phyloP scores from a whole-genome alignment of 2,888 invertebrate genomes.

The Mechanitis messenoides region DNA sequence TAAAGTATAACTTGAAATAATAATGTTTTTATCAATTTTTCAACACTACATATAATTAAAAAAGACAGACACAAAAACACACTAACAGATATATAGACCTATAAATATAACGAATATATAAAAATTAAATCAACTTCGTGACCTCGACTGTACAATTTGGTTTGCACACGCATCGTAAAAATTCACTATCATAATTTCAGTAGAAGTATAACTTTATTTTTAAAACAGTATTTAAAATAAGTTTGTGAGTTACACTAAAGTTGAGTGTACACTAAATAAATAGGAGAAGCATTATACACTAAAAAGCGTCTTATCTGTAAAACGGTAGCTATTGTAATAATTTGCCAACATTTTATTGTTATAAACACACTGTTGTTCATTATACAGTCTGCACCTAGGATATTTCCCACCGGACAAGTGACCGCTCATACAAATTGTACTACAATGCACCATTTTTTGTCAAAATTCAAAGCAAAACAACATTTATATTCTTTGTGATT shows the following conservation, averaged over 20 bases:
- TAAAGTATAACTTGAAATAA: no score
- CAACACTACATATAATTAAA: no score
- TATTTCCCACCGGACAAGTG: constrained; percentile 30
- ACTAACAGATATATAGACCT: no score
- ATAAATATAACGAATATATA: no score
- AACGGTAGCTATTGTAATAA: constrained; percentile 14
- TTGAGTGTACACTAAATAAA: background rate
- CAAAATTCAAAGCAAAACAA: constrained; percentile 6
- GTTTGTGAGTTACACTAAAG: background rate
- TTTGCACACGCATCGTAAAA: no score
- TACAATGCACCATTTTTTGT: constrained; percentile 11
- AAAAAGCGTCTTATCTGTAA: constrained; percentile 6
- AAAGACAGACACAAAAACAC: no score
- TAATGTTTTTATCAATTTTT: no score
- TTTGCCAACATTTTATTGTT: constrained; percentile 22
- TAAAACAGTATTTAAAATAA: background rate
- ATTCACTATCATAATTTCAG: no score
- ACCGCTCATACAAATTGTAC: constrained; percentile 23
- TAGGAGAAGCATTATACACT: background rate
- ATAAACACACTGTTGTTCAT: constrained; percentile 28
- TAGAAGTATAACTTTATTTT: no score
- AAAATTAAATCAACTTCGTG: no score
- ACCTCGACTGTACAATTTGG: no score
- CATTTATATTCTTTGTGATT: background rate
- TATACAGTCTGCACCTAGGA: constrained; percentile 25